Conservation (phyloP, 2,797 vertebrate species). For the Falco concolor region DNA sequence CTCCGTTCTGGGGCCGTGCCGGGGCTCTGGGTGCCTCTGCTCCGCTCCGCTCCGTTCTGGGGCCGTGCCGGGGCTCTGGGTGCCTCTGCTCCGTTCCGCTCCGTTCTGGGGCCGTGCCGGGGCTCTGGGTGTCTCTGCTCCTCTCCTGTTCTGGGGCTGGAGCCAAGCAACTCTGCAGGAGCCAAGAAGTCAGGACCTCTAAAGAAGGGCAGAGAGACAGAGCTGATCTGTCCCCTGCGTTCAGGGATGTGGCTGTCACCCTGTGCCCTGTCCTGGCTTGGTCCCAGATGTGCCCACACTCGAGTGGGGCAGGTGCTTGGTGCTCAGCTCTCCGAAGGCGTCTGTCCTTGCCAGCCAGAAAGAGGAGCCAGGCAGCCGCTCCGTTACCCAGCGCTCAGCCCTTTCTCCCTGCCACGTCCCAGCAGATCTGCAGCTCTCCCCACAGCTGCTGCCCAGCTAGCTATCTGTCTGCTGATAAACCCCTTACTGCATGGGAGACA, state of each 20-base stretch:
- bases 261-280: neutral
- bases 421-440: neutral
- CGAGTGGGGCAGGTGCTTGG: neutral
- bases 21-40: neutral
- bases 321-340: neutral
- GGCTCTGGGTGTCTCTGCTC: neutral
- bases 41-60: neutral
- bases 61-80: neutral
- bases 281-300: accelerated
- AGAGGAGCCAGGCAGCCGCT: neutral
- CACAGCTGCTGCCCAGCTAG: neutral
- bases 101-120: neutral
- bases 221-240: neutral
- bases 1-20: neutral
- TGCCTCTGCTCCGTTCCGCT: neutral
- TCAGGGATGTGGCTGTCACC: neutral
- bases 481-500: neutral
- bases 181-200: neutral
- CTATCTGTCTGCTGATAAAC: neutral
- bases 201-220: neutral
- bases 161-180: neutral
- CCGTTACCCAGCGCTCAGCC: neutral
- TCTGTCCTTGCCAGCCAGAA: accelerated
- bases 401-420: neutral
- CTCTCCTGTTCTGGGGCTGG: neutral